A percentile compares a stretch with the other conserved stretches of the same genome.
These are phyloP conservation scores for Myanophis thanlyinensis DNA, from an alignment of 2,113 vertebrate genomes.

Conservation along the genomic window DNA sequence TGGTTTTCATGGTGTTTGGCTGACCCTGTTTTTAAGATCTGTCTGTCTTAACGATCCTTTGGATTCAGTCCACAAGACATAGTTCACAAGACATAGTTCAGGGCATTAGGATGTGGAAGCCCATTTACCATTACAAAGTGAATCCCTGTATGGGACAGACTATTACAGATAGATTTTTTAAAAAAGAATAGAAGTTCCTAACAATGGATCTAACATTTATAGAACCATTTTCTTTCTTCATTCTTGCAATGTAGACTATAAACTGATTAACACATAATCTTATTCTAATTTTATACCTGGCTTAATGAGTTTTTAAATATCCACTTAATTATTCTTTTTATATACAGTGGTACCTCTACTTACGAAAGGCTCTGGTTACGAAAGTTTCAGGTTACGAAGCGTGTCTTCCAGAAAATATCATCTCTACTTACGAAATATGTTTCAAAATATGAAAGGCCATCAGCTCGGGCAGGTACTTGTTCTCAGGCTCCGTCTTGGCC, in stretches of 20 bases:
- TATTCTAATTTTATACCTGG: not conserved
- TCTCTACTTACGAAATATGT: too few species aligned
- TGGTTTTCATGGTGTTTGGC: not conserved
- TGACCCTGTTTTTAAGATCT: not conserved
- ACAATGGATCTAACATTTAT: not conserved
- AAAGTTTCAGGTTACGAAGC: too few species aligned
- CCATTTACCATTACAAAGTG: not conserved
- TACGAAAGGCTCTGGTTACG: too few species aligned
- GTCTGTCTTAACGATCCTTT: not conserved
- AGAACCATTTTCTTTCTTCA: not conserved
- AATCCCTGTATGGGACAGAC: not conserved
- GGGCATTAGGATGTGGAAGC: not conserved
- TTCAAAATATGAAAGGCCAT: too few species aligned
- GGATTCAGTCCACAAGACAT: not conserved
- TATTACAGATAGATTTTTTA: not conserved
- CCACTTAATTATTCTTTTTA: not conserved
- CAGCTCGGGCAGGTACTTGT: too few species aligned
- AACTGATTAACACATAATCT: not conserved
- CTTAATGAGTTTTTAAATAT: not conserved
- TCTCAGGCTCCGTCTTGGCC: too few species aligned
- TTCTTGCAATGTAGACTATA: not conserved
- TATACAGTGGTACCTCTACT: too few species aligned
- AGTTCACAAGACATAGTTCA: not conserved
- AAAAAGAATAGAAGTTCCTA: not conserved
- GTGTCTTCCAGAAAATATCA: too few species aligned